These are phyloP conservation scores for Strix occidentalis DNA, from an alignment of 2,797 vertebrate genomes.

Conservation along the genomic window DNA sequence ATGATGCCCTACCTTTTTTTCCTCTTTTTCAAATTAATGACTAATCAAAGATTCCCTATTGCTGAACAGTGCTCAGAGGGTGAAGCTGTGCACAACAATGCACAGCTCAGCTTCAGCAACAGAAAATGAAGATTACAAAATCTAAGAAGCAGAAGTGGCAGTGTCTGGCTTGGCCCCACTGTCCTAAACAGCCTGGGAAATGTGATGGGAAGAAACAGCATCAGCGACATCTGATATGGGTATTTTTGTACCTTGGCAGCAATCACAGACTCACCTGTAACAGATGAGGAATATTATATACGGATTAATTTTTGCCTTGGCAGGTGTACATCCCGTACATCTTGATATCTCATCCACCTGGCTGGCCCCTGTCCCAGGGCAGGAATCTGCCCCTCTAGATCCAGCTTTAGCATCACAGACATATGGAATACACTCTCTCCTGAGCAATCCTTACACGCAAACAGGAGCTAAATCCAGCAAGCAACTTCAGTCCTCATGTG, in stretches of 20 bases:
- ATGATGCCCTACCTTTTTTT: neutral
- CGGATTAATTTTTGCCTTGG: slow-evolving; percentile 8
- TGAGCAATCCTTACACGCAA: fast-evolving
- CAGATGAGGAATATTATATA: neutral
- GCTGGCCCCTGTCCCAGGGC: neutral
- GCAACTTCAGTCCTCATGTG: fast-evolving
- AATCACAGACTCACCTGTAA: neutral
- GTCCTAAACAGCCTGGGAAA: neutral
- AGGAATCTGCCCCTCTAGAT: neutral
- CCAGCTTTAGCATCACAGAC: neutral
- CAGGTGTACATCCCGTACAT: neutral
- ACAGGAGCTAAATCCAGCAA: neutral
- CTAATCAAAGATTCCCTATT: neutral
- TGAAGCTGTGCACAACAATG: neutral
- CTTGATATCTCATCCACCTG: neutral
- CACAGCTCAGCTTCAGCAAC: neutral
- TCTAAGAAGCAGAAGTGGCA: neutral
- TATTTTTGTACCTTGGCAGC: neutral
- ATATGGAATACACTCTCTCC: neutral
- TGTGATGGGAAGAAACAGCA: neutral
- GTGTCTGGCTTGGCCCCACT: neutral
- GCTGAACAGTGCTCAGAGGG: neutral
- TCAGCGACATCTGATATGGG: neutral
- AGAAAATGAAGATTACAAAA: neutral
- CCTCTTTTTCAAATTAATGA: neutral